Evolutionary conservation across 2,888 invertebrate species (phyloP).

Genomic region (Aphodius sticticus): DNA sequence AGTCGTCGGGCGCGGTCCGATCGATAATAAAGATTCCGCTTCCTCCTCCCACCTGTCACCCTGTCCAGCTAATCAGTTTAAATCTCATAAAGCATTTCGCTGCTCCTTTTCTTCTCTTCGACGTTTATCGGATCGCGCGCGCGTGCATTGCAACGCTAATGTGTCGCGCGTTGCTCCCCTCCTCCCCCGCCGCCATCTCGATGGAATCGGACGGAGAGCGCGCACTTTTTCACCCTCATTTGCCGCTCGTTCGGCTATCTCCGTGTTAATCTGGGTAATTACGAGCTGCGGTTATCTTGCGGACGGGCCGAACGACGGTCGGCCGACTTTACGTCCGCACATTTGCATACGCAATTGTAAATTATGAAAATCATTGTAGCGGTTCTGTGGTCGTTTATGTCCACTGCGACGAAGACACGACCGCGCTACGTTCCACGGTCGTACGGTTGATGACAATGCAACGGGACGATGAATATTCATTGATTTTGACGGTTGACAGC

Average conservation of each 20-base stretch:
- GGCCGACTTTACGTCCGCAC: constrained; percentile 37
- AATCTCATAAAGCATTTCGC: neutral
- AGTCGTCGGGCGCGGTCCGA: neutral
- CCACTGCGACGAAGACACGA: constrained; percentile 4
- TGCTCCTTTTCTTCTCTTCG: neutral
- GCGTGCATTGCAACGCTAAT: neutral
- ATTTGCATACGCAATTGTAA: constrained; percentile 59
- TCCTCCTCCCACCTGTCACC: neutral
- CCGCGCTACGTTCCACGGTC: neutral
- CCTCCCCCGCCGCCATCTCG: neutral
- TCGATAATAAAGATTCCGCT: neutral
- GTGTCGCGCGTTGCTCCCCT: neutral
- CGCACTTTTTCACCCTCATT: constrained; percentile 4
- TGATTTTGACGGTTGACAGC: neutral
- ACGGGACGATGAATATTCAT: constrained; percentile 10
- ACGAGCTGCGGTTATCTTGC: constrained; percentile 50
- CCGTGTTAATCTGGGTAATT: constrained; percentile 56
- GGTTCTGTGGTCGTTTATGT: constrained; percentile 18
- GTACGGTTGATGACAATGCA: neutral
- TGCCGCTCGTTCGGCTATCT: constrained; percentile 47
- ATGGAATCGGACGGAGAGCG: neutral
- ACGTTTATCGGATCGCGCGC: neutral
- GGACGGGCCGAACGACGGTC: constrained; percentile 29
- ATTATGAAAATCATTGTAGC: constrained; percentile 53
- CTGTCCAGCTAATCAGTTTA: neutral